Evolutionary conservation across 2,113 vertebrate species (phyloP).

Genomic region (Lanius ludovicianus): DNA sequence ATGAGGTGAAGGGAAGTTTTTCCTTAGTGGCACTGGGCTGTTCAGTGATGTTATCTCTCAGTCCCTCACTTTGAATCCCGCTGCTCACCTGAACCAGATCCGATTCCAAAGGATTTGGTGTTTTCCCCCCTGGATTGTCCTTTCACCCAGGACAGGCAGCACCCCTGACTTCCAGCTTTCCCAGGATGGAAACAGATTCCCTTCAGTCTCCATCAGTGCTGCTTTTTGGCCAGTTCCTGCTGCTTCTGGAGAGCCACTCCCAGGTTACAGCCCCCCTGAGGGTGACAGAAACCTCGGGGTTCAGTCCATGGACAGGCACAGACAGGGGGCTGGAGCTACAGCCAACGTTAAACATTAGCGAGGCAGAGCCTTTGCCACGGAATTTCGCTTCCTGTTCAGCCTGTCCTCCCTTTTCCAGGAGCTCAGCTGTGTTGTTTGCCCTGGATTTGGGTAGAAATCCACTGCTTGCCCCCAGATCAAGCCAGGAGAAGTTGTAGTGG

Average conservation of each 20-base stretch:
- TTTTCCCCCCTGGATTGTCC: background rate
- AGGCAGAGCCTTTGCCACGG: background rate
- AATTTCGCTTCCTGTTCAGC: background rate
- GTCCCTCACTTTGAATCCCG: background rate
- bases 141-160: background rate
- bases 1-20: background rate
- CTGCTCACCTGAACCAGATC: background rate
- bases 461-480: background rate
- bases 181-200: background rate
- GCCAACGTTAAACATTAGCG: background rate
- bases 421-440: background rate
- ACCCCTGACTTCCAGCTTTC: background rate
- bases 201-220: fast-evolving
- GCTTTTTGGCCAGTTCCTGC: background rate
- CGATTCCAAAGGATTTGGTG: fast-evolving
- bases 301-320: background rate
- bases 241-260: background rate
- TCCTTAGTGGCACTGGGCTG: background rate
- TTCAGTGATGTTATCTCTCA: background rate
- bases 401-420: background rate
- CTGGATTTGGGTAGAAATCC: background rate
- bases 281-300: background rate
- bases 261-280: background rate
- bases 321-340: background rate
- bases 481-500: background rate